These are phyloP conservation scores for Siphonodentalium dalli DNA, from an alignment of 2,888 invertebrate genomes.

Conservation along the genomic window DNA sequence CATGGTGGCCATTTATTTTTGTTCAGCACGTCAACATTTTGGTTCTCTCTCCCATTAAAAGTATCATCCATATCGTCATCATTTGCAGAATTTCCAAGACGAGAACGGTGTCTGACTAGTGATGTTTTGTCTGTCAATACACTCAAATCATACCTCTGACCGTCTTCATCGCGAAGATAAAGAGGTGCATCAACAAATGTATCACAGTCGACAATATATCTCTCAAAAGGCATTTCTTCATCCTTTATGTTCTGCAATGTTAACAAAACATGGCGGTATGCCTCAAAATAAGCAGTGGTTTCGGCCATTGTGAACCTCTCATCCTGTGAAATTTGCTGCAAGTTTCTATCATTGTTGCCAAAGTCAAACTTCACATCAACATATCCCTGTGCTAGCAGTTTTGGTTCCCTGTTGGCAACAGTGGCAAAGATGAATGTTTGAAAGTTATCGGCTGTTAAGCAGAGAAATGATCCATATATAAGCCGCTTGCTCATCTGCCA, in stretches of 20 bases:
- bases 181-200: slow-evolving; percentile 34
- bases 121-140: background rate
- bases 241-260: slow-evolving; percentile 72
- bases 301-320: slow-evolving; percentile 73
- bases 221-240: slow-evolving; percentile 38
- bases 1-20: slow-evolving; percentile 34
- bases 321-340: slow-evolving; percentile 22
- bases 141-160: slow-evolving; percentile 26
- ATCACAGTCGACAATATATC: slow-evolving; percentile 42
- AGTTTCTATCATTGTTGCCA: slow-evolving; percentile 11
- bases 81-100: too few relatives aligned
- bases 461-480: slow-evolving; percentile 77
- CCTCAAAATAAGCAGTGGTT: slow-evolving; percentile 82
- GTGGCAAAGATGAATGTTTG: slow-evolving; percentile 75
- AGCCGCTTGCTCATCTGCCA: slow-evolving; percentile 71
- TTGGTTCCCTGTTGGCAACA: slow-evolving; percentile 58
- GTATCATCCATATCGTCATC: slow-evolving; percentile 2
- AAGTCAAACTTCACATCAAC: slow-evolving; percentile 43
- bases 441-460: slow-evolving; percentile 77
- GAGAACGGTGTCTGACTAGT: too few relatives aligned
- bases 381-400: slow-evolving; percentile 41
- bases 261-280: slow-evolving; percentile 77
- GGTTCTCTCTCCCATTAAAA: background rate
- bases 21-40: slow-evolving; percentile 21
- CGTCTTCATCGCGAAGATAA: slow-evolving; percentile 29